Evolutionary conservation across 2,888 invertebrate genomes (phyloP), one percentile per base, ranked within the genome.

Genomic region (Parnassius glacialis): DNA sequence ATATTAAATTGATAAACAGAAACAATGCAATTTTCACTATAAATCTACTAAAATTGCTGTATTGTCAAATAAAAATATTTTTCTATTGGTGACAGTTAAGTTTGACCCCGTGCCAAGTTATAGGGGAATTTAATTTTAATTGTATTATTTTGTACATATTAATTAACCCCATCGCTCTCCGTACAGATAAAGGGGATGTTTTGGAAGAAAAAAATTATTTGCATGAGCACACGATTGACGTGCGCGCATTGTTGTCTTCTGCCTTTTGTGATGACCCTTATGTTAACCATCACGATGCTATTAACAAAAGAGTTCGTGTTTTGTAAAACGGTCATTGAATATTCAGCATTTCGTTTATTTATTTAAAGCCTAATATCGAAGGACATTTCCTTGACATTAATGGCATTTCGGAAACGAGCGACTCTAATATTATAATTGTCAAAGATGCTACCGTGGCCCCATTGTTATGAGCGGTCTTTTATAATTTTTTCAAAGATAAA

Each of bases 201-300:
- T 88, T 83, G 72, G 81, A 79, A 84, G 83, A 88, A 91, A 91
- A 90, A 90, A 90, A 83, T 77, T 86, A 89, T 90, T 90, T 91
- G 91, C 91, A 90, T 91, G 88, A 90, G 83, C 87, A 82, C 90
- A 88, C 91, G 91, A 88, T 89, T 89, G 91, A 90, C 91, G 87
- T 89, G 78, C 85, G 90, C 80, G 83, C 79, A 87, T 91, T 91
- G 91, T 91, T 89, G 86, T 91, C 89, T 85, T 78, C 76, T 84
- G 87, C 84, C 90, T 89, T 89, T 91, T 90, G 90, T 91, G 91
- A 91, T 91, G 91, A 91, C 91, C 91, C 91, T 87, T 86, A 83
- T 85, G 87, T 87, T 88, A 85, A 87, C 85, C 82, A 80, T 81
- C 76, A 76, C 74, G 68, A 69, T 68, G 68, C 67, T 69, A 70